A percentile compares a stretch with the other conserved stretches of the same genome.
Conservation (phyloP, 37 sponge, comb jelly and placozoan species). For the Chondrilla cf. caribensis region DNA sequence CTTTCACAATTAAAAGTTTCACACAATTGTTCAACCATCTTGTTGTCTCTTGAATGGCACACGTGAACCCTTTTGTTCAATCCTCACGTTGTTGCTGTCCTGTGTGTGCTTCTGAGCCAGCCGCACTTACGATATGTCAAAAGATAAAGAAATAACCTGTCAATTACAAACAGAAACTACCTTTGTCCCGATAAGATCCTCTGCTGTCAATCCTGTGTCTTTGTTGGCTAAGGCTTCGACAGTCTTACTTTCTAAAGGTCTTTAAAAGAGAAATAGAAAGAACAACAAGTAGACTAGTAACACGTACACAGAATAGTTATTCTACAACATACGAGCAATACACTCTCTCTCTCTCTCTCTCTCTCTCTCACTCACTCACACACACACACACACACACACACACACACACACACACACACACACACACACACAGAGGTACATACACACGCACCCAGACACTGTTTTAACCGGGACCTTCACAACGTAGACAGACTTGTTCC, state of each 20-base stretch:
- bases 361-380: neutral
- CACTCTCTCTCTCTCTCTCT: too few relatives aligned
- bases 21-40: too few relatives aligned
- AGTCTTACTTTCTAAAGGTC: conserved; percentile 8
- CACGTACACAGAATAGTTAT: too few relatives aligned
- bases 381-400: too few relatives aligned
- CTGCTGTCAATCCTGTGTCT: neutral
- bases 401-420: neutral
- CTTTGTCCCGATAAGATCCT: conserved; percentile 14
- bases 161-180: neutral
- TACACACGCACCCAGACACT: conserved; percentile 58
- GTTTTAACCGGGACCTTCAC: conserved; percentile 60
- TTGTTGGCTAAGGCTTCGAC: neutral
- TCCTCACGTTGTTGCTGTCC: too few relatives aligned
- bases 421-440: too few relatives aligned
- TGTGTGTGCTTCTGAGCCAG: too few relatives aligned
- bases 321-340: too few relatives aligned
- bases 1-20: too few relatives aligned
- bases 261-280: neutral
- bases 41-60: too few relatives aligned
- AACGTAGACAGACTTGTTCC: conserved; percentile 77
- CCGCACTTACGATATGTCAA: too few relatives aligned
- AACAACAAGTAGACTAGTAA: neutral
- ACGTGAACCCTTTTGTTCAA: too few relatives aligned
- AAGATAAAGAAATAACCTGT: neutral